Evolutionary conservation across 1,140 invertebrate genomes (phyloP).

Genomic region (Pogonomyrmex californicus): DNA sequence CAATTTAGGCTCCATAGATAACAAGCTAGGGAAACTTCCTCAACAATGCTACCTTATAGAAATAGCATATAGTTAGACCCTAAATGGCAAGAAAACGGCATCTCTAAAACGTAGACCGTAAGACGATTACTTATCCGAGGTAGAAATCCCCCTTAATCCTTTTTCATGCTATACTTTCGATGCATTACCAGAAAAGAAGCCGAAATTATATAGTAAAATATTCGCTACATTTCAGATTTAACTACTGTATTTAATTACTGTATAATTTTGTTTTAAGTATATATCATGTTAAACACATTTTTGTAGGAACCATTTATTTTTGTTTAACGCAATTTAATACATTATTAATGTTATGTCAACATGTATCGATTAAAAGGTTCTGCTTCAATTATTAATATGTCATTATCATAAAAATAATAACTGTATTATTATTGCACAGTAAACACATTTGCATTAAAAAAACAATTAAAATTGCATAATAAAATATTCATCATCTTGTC

Average conservation of each 20-base stretch:
- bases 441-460: background rate
- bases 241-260: background rate
- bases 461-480: background rate
- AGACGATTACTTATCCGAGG: conserved; percentile 45
- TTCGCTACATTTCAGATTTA: background rate
- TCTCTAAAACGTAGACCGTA: conserved; percentile 33
- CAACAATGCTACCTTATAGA: conserved; percentile 63
- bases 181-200: background rate
- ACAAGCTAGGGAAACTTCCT: conserved; percentile 62
- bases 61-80: conserved; percentile 65
- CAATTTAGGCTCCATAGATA: conserved; percentile 71
- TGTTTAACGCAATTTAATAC: conserved; percentile 7
- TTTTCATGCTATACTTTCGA: conserved; percentile 59
- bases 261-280: background rate
- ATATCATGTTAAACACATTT: background rate
- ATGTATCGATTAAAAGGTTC: background rate
- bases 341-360: conserved; percentile 7
- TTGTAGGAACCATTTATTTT: background rate
- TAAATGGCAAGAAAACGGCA: conserved; percentile 64
- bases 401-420: background rate
- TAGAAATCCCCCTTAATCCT: conserved; percentile 45
- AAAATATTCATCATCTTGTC: background rate
- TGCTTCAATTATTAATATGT: conserved; percentile 28
- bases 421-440: background rate
- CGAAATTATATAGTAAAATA: background rate